Conservation (phyloP, 2,797 vertebrate species). For the Potorous gilbertii region DNA sequence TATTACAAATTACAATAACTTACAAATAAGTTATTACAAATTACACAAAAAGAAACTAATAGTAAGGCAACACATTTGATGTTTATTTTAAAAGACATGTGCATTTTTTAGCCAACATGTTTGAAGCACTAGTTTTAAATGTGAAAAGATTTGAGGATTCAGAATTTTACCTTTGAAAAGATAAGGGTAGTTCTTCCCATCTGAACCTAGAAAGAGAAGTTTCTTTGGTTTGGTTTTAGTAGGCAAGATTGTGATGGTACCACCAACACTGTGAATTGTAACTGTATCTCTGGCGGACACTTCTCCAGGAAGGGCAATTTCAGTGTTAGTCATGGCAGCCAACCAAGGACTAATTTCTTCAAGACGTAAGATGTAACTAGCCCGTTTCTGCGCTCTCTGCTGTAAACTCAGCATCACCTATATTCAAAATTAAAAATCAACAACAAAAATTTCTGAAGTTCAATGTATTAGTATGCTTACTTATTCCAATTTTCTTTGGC, state of each 20-base stretch:
- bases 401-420: constrained; percentile 98
- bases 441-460: constrained; percentile 4
- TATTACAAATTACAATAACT: not conserved
- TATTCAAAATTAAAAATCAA: constrained; percentile 46
- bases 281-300: constrained; percentile 95
- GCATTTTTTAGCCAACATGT: not conserved
- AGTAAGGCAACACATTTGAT: not conserved
- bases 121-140: not conserved
- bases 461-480: not conserved
- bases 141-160: not conserved
- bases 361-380: constrained; percentile 94
- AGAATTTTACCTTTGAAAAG: constrained; percentile 95
- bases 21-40: constrained; percentile 16
- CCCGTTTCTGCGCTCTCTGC: constrained; percentile 96
- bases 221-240: constrained; percentile 99
- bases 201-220: constrained; percentile 96
- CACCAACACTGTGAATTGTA: constrained; percentile 96
- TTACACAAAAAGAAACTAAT: not conserved
- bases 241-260: constrained; percentile 96
- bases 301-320: constrained; percentile 97
- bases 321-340: constrained; percentile 93
- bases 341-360: constrained; percentile 98
- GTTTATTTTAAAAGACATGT: not conserved
- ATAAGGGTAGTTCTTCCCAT: constrained; percentile 97
- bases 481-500: not conserved